Evolutionary conservation across 2,797 vertebrate species (phyloP), one percentile per base, ranked within the genome.

Genomic region (Gila robusta): DNA sequence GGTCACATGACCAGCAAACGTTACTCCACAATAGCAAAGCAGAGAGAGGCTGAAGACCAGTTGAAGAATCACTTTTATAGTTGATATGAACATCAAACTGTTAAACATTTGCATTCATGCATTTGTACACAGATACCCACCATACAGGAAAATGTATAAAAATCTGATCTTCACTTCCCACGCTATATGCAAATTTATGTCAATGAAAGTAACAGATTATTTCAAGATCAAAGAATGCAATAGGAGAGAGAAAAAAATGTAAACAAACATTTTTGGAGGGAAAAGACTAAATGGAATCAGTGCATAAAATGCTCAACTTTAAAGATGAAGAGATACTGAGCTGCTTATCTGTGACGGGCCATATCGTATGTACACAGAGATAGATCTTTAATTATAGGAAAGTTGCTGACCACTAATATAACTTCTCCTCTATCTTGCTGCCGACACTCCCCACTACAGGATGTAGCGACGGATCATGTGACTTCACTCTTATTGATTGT

Each of bases 1-100:
- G 92, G 90, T 95, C 95, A 95, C 83, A 70, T 96, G 94, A 95
- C 70, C 2, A 88, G 87, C 91, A 92, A 64, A 72, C 54, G 23
- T 88, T 89, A 88, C 93, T 94, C 94, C 94, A 94, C 95, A 94
- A 94, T 90, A 93, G 91, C 89, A 92, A 93, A 91, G 94, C 94
- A 95, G 84, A 62, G 69, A 44, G 66, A 79, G 41, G 47, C 47
- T 47, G 47, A 44, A 59, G 56, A 62, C n/a, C 56, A n/a, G 23
- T n/a, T 23, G 3, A 14, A 9, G 6, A 16, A 35, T 52, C 19
- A n/a, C n/a, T 26, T 59, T 28, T 72, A 41, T 8, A 69, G 5
- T 35, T 26, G 59, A n/a, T 19, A 17, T 1, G 59, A 28, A 41
- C 32, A 1, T 59, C 23, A 37, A 21, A 21, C 19, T 32, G 16